Conservation (phyloP, 2,113 vertebrate species). For the Gopherus flavomarginatus region DNA sequence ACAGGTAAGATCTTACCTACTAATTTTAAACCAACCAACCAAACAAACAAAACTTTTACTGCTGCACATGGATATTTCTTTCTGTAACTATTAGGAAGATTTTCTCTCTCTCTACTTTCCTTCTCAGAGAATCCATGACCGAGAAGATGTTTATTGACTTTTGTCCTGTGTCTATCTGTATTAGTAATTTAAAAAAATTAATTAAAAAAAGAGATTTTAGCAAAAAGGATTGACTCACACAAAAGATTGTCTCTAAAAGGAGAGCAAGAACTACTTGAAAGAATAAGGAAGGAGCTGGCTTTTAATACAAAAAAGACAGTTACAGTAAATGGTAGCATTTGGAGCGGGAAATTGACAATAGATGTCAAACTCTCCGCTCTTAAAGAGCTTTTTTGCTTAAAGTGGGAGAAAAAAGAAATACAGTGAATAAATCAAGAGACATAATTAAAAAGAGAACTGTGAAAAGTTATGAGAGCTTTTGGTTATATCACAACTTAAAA, state of each 20-base stretch:
- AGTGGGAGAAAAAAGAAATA: background rate
- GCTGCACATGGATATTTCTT: background rate
- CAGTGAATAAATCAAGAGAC: background rate
- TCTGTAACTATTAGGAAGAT: background rate
- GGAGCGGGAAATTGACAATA: background rate
- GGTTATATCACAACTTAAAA: background rate
- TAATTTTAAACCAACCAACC: background rate
- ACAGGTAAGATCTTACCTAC: background rate
- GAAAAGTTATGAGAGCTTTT: background rate
- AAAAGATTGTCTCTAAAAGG: conserved; percentile 4
- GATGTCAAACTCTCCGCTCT: fast-evolving
- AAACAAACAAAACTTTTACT: background rate
- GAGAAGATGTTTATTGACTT: conserved; percentile 6
- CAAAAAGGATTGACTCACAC: background rate
- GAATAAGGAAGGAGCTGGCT: background rate
- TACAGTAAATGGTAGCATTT: background rate
- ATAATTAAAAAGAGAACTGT: background rate
- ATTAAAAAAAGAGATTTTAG: background rate
- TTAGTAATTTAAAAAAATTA: background rate
- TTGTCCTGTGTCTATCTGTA: conserved; percentile 13
- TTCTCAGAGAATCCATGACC: conserved; percentile 2
- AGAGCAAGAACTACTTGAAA: conserved; percentile 12
- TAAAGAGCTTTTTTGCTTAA: background rate
- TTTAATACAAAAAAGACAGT: background rate
- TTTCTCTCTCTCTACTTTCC: conserved; percentile 4